These are phyloP conservation scores for Aleiodes testaceus DNA, from an alignment of 2,888 invertebrate species.

Conservation along the genomic window DNA sequence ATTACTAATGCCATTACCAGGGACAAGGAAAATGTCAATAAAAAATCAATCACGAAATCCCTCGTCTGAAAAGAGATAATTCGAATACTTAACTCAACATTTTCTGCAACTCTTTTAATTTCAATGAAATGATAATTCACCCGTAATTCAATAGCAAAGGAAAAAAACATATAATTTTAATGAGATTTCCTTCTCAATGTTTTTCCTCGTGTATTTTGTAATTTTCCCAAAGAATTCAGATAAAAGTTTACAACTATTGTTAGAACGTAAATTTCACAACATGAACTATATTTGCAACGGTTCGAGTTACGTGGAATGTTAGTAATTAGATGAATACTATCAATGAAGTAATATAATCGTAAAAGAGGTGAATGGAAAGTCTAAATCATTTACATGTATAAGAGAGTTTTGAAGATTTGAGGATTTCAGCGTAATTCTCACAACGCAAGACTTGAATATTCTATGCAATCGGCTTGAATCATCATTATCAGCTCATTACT, in stretches of 20 bases:
- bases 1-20: conserved; percentile 56
- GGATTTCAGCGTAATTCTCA: no score
- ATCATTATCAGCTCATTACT: no score
- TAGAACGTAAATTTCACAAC: conserved; percentile 17
- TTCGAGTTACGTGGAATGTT: neutral
- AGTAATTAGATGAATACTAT: neutral
- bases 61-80: conserved; percentile 53
- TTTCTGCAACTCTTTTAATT: conserved; percentile 12
- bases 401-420: no score
- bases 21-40: conserved; percentile 55
- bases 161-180: no score
- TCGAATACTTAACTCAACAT: neutral
- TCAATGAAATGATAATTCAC: neutral
- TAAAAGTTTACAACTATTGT: neutral
- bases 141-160: no score
- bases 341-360: conserved; percentile 1
- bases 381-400: no score
- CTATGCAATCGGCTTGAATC: no score
- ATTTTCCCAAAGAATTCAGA: neutral
- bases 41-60: conserved; percentile 57
- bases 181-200: no score
- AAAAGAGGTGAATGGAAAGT: neutral
- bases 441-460: no score
- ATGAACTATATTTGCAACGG: neutral
- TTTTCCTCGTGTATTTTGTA: neutral